phyloP scores from a whole-genome alignment of 1,140 invertebrate species.

The Drosophila subpulchrella region DNA sequence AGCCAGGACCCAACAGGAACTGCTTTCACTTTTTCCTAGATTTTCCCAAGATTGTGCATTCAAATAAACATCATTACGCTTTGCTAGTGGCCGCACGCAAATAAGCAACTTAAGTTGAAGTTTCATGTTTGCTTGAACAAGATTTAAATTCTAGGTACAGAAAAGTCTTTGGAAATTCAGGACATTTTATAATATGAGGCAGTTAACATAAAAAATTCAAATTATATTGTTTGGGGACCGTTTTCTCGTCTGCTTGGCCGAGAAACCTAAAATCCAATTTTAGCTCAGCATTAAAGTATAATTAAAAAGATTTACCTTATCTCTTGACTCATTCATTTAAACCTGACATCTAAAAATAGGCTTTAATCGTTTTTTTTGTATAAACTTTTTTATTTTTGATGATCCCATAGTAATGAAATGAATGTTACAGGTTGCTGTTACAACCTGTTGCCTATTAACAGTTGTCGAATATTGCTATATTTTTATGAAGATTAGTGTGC shows the following conservation, averaged over 20 bases:
- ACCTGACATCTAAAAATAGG: slow-evolving; percentile 6
- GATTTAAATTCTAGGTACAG: neutral
- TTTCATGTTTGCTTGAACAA: too few species aligned
- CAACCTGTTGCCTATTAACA: neutral
- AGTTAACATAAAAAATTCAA: too few species aligned
- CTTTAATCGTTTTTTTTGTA: slow-evolving; percentile 3
- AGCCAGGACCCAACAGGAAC: slow-evolving; percentile 1
- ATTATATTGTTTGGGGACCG: too few species aligned
- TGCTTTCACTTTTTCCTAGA: slow-evolving; percentile 17
- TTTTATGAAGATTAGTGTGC: slow-evolving; percentile 1
- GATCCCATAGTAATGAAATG: slow-evolving; percentile 34
- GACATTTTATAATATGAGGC: too few species aligned
- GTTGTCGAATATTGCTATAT: slow-evolving; percentile 3
- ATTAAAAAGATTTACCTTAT: too few species aligned
- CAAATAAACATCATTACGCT: slow-evolving; percentile 30
- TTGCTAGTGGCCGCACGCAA: slow-evolving; percentile 17
- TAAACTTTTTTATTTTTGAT: slow-evolving; percentile 20
- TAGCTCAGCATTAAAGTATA: too few species aligned
- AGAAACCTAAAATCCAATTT: too few species aligned
- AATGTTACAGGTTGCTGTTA: neutral
- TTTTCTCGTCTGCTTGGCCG: too few species aligned
- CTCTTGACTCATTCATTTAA: neutral
- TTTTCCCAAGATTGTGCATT: slow-evolving; percentile 38
- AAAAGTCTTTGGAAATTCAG: neutral
- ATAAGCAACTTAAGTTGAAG: slow-evolving; percentile 9